Percentiles rank a stretch among this genome's conserved stretches.
These are phyloP conservation scores for Pampus argenteus DNA, from an alignment of 2,797 vertebrate genomes.

Conservation along the genomic window DNA sequence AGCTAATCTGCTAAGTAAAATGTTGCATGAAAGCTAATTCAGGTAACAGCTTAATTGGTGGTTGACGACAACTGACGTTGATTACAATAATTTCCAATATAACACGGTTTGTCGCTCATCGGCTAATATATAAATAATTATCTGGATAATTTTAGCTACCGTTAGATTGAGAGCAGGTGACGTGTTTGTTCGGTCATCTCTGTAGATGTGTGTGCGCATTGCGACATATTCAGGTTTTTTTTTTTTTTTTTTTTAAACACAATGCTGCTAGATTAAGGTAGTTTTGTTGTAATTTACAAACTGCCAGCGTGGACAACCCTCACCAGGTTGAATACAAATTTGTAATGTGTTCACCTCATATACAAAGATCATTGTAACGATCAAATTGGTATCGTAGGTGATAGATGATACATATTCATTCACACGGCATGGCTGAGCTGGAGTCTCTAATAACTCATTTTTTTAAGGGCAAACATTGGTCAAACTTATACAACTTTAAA, in stretches of 20 bases:
- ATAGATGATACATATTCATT: too few species aligned
- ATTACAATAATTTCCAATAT: neutral
- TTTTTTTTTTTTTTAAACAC: neutral
- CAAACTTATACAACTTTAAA: neutral
- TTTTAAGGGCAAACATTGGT: too few species aligned
- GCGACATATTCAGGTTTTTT: constrained; percentile 56
- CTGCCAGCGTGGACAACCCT: neutral
- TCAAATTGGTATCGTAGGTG: neutral
- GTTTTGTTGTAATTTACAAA: neutral
- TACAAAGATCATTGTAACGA: neutral
- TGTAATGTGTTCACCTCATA: neutral
- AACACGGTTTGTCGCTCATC: neutral
- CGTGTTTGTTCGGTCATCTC: neutral
- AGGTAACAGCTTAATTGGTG: constrained; percentile 5
- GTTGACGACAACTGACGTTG: neutral
- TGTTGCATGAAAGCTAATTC: neutral
- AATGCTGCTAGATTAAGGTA: neutral
- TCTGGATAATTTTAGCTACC: accelerated
- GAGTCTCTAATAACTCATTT: neutral
- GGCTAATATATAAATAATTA: accelerated
- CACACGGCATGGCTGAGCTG: neutral
- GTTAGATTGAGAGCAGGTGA: neutral
- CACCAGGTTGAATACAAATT: neutral
- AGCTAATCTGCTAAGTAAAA: neutral
- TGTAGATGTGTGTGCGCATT: constrained; percentile 52